These are phyloP conservation scores for Pseudotriccus pelzelni DNA, from an alignment of 2,797 vertebrate species.

Conservation along the genomic window DNA sequence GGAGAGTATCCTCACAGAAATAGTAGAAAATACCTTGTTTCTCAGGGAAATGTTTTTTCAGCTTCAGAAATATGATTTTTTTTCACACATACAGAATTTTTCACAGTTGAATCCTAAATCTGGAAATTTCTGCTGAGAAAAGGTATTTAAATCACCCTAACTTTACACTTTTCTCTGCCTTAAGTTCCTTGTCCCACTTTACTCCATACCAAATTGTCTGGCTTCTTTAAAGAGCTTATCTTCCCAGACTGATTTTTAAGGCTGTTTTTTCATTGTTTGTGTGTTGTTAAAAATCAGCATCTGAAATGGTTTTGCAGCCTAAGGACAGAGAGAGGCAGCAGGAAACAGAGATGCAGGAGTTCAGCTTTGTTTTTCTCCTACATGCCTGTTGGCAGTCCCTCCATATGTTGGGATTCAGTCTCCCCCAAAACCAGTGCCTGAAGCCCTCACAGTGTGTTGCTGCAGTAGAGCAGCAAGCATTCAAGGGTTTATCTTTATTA, in stretches of 20 bases:
- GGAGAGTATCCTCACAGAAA: background rate
- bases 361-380: constrained; percentile 43
- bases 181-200: background rate
- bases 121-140: background rate
- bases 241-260: background rate
- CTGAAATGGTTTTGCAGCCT: constrained; percentile 15
- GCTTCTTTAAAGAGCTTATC: background rate
- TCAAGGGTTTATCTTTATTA: constrained; percentile 40
- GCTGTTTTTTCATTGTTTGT: background rate
- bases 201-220: background rate
- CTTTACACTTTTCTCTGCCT: background rate
- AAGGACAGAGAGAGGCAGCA: constrained; percentile 5
- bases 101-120: background rate
- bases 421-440: background rate
- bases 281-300: constrained; percentile 37
- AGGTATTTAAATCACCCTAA: background rate
- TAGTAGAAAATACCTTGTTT: background rate
- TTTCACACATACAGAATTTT: background rate
- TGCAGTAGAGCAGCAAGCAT: constrained; percentile 27
- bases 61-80: background rate
- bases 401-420: constrained; percentile 15
- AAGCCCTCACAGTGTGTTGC: constrained; percentile 27
- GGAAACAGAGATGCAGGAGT: constrained; percentile 24
- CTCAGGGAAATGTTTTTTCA: background rate
- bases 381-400: constrained; percentile 4